Evolutionary conservation across 2,113 vertebrate genomes (phyloP).

Genomic region (Leiothrix lutea): DNA sequence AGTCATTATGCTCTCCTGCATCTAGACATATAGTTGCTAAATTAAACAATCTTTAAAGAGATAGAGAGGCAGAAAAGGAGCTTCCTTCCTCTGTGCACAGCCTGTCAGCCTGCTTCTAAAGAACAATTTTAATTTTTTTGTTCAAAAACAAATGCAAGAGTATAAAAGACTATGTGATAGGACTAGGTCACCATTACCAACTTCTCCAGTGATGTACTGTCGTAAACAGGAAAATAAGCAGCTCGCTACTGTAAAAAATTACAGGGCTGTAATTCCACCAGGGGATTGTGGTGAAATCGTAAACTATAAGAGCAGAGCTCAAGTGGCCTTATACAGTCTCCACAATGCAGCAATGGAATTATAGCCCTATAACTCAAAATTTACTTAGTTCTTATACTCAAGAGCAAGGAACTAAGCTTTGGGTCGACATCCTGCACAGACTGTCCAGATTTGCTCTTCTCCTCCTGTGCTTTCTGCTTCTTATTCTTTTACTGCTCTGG

Average conservation of each 20-base stretch:
- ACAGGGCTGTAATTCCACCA: conserved; percentile 58
- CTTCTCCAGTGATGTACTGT: not conserved
- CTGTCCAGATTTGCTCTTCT: not conserved
- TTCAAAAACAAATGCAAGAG: not conserved
- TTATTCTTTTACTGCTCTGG: not conserved
- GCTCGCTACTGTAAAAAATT: conserved; percentile 58
- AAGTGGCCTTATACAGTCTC: conserved; percentile 37
- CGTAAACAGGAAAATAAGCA: conserved; percentile 32
- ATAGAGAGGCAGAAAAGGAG: not conserved
- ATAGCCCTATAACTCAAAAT: conserved; percentile 61
- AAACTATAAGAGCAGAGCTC: conserved; percentile 61
- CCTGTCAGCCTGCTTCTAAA: not conserved
- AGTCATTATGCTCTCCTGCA: not conserved
- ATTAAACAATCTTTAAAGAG: not conserved
- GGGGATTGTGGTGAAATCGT: conserved; percentile 31
- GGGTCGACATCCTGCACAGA: accelerated
- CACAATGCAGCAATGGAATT: conserved; percentile 61
- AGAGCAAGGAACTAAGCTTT: not conserved
- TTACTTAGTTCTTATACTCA: conserved; percentile 23
- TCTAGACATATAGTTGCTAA: not conserved
- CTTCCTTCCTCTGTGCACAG: not conserved
- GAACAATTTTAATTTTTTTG: not conserved
- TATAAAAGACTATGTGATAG: not conserved
- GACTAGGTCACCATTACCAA: not conserved
- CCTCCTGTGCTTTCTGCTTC: not conserved